Base-by-base conservation (phyloP, 2,888 invertebrate genomes). In the Nomada ruficornis region DNA sequence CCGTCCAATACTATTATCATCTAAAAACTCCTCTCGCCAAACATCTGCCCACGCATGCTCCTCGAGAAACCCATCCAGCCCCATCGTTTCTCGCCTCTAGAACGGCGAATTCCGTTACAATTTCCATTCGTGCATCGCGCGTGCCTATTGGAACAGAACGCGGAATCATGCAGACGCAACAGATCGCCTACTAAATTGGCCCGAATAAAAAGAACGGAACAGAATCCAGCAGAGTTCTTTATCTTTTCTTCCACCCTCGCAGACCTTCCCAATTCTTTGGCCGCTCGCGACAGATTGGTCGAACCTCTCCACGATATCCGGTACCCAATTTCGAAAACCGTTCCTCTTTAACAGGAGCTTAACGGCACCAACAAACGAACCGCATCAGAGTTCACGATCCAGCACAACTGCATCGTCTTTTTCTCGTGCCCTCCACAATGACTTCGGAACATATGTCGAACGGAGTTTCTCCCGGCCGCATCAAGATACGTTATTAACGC, bases 381-480 rank as follows among this genome's bases (percentile, higher is more conserved):
- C 72, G 80, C 64, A 75, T 71, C 77, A 77, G 79, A 77, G n/a
- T 78, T 84, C 69, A 76, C 68, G 86, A 81, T 67, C 71, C 57
- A 50, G 57, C 73, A 55, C 82, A 78, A 77, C 85, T 71, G 80
- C 73, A 73, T 81, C 81, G 72, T 76, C 77, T 82, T 70, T 79
- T 70, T 62, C 60, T 70, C 79, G 82, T 73, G 67, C 75, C 70
- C 36, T 63, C 69, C 82, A 91, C 90, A 89, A 92, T 90, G 90
- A 88, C 87, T 88, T 77, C 59, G 89, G 83, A 92, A 91, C 93
- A 93, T 93, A 93, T 93, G 93, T 91, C 86, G 89, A 90, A 89
- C 91, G 88, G 52, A 79, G 82, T 80, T 84, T 76, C 76, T 78
- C 77, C 69, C 83, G 88, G 84, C 86, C 86, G 90, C 92, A 93